These are phyloP conservation scores for Sminthurinus signatus DNA, from an alignment of 1,140 invertebrate genomes.

Conservation along the genomic window DNA sequence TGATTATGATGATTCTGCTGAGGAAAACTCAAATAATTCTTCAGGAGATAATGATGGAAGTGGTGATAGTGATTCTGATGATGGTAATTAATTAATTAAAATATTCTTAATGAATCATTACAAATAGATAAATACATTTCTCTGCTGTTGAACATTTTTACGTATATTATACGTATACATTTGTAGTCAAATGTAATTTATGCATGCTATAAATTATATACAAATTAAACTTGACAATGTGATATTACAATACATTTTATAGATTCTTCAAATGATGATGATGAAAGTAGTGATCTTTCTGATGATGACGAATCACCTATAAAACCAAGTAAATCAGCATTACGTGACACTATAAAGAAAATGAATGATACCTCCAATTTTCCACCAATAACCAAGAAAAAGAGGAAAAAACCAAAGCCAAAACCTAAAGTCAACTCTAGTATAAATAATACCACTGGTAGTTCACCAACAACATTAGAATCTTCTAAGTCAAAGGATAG, in stretches of 20 bases:
- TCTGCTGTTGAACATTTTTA: too few species aligned
- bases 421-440: not conserved
- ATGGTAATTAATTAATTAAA: too few species aligned
- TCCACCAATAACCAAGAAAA: slow-evolving; percentile 4
- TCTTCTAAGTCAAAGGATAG: not conserved
- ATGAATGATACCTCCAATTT: slow-evolving; percentile 22
- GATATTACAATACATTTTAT: too few species aligned
- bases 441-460: not conserved
- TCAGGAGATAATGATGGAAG: too few species aligned
- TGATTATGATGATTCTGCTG: slow-evolving; percentile 8
- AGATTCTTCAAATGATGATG: slow-evolving; percentile 6
- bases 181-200: too few species aligned
- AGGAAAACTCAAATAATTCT: not conserved
- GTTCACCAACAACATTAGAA: not conserved
- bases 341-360: slow-evolving; percentile 25
- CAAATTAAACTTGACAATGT: too few species aligned
- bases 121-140: too few species aligned
- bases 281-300: not conserved
- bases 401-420: slow-evolving; percentile 7
- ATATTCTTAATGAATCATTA: too few species aligned
- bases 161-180: too few species aligned
- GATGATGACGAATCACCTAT: slow-evolving; percentile 1
- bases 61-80: slow-evolving; percentile 5
- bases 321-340: slow-evolving; percentile 22
- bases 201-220: too few species aligned